phyloP scores from a whole-genome alignment of 2,888 invertebrate species.

The Lymantria dispar region DNA sequence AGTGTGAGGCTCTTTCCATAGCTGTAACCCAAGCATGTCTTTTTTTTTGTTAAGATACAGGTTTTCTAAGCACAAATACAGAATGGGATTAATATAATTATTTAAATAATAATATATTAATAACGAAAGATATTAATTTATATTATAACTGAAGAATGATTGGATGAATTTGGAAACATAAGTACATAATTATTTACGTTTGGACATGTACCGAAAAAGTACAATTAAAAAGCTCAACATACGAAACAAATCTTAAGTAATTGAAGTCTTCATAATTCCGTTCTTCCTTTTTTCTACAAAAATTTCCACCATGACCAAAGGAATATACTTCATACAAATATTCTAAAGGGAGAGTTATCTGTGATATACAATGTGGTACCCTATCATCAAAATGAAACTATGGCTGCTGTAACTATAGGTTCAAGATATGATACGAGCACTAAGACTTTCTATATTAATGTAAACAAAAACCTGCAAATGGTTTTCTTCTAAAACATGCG shows the following conservation, averaged over 20 bases:
- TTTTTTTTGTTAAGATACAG: conserved; percentile 5
- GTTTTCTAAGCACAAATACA: background rate
- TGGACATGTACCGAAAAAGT: background rate
- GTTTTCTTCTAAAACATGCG: no score
- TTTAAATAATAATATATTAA: no score
- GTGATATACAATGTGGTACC: no score
- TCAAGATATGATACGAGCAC: no score
- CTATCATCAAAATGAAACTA: no score
- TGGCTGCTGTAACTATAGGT: no score
- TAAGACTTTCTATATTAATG: no score
- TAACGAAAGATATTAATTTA: background rate
- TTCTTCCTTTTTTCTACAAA: background rate
- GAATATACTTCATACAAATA: background rate
- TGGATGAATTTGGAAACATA: background rate
- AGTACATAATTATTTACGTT: background rate
- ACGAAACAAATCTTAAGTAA: no score
- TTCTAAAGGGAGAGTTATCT: background rate
- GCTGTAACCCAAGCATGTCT: background rate
- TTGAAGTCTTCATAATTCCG: no score
- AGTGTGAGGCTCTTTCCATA: background rate
- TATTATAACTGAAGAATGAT: background rate
- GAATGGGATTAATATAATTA: background rate
- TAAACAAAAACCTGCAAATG: no score
- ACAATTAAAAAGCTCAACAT: background rate
- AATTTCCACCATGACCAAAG: background rate